Evolutionary conservation across 2,888 invertebrate genomes (phyloP).

Genomic region (Morpho achilles): DNA sequence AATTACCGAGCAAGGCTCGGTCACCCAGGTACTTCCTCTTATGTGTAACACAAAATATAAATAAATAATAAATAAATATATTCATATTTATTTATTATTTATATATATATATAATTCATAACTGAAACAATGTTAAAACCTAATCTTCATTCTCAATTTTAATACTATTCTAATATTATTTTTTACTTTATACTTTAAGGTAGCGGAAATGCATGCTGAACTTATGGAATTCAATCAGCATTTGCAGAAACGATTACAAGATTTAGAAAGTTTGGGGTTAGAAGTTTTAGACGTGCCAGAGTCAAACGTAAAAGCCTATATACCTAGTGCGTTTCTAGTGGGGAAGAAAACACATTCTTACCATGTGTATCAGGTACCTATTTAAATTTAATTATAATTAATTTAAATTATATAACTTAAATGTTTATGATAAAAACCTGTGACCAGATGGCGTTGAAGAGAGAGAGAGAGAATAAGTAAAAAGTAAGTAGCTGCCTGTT

Average conservation of each 20-base stretch:
- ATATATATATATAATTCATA: too few species aligned
- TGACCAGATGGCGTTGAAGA: too few species aligned
- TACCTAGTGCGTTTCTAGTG: constrained; percentile 90
- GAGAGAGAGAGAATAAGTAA: too few species aligned
- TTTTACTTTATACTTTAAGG: constrained; percentile 67
- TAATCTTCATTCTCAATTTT: too few species aligned
- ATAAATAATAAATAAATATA: too few species aligned
- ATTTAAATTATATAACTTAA: neutral
- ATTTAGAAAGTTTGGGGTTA: constrained; percentile 58
- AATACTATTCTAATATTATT: neutral
- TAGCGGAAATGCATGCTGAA: constrained; percentile 97
- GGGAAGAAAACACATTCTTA: constrained; percentile 84
- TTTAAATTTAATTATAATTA: neutral
- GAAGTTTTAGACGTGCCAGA: constrained; percentile 60
- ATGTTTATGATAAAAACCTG: too few species aligned
- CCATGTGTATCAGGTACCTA: constrained; percentile 92
- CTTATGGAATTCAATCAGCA: constrained; percentile 94
- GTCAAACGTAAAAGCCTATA: constrained; percentile 88
- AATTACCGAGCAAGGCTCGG: too few species aligned
- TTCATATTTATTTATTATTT: too few species aligned
- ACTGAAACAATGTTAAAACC: too few species aligned
- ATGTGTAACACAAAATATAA: too few species aligned
- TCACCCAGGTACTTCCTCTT: too few species aligned
- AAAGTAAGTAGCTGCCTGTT: too few species aligned
- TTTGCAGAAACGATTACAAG: constrained; percentile 84